phyloP scores from a whole-genome alignment of 1,140 invertebrate species.

The Drosophila persimilis region DNA sequence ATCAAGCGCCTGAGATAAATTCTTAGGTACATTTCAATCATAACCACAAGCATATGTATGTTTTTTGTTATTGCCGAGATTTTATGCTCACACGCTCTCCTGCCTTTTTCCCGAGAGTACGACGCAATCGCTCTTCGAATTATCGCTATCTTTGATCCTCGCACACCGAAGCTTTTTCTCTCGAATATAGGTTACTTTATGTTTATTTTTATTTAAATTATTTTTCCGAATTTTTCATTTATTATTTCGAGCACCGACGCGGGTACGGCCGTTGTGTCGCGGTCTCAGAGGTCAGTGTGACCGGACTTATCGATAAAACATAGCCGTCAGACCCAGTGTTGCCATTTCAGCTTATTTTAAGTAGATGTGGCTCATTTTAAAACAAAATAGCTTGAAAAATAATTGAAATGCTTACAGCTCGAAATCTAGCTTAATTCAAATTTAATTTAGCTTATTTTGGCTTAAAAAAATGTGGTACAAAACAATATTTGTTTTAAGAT shows the following conservation, averaged over 20 bases:
- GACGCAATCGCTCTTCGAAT: slow-evolving; percentile 44
- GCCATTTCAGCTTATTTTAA: too few relatives aligned
- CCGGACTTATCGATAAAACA: too few relatives aligned
- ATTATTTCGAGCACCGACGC: slow-evolving; percentile 36
- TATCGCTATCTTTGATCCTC: slow-evolving; percentile 19
- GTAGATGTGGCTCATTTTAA: too few relatives aligned
- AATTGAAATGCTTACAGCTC: too few relatives aligned
- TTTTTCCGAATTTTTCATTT: slow-evolving; percentile 52
- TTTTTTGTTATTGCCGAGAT: slow-evolving; percentile 78
- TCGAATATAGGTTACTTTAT: slow-evolving; percentile 6
- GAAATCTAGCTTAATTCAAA: too few relatives aligned
- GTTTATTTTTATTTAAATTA: slow-evolving; percentile 35
- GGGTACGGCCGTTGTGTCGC: background rate
- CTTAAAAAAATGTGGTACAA: too few relatives aligned
- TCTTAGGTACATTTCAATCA: slow-evolving; percentile 33
- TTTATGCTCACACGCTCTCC: slow-evolving; percentile 62
- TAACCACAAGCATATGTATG: slow-evolving; percentile 54
- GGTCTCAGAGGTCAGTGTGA: too few relatives aligned
- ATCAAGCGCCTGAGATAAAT: slow-evolving; percentile 23
- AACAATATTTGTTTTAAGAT: too few relatives aligned
- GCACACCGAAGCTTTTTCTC: slow-evolving; percentile 6
- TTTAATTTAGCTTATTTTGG: too few relatives aligned
- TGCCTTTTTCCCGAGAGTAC: slow-evolving; percentile 15
- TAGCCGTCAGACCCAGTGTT: too few relatives aligned
- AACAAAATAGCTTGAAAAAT: too few relatives aligned